These are phyloP conservation scores for Epinotia demarniana DNA, from an alignment of 2,888 invertebrate species.

Conservation along the genomic window DNA sequence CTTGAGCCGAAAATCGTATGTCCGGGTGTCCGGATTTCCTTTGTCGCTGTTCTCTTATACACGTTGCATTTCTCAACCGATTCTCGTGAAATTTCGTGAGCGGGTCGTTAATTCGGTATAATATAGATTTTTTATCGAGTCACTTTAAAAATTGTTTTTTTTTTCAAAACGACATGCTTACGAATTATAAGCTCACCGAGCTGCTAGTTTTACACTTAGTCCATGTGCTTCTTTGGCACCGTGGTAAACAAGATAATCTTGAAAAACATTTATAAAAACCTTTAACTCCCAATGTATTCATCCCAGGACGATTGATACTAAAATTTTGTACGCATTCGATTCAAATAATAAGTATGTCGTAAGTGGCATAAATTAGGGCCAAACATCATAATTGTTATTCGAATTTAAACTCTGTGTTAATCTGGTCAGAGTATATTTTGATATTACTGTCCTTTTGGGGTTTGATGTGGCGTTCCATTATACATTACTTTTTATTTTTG, in stretches of 20 bases:
- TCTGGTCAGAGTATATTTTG: neutral
- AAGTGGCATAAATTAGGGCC: neutral
- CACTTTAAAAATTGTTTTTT: no score
- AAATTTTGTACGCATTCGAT: slow-evolving; percentile 6
- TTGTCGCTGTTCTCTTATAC: no score
- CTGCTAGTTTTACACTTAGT: no score
- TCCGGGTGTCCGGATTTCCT: no score
- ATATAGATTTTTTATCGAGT: no score
- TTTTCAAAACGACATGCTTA: no score
- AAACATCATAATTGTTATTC: neutral
- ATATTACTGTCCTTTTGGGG: neutral
- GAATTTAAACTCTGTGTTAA: neutral
- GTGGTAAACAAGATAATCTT: neutral
- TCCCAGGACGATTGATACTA: slow-evolving; percentile 9
- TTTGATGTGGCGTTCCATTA: slow-evolving; percentile 7
- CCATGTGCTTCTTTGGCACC: no score
- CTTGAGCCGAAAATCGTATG: no score
- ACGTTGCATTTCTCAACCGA: no score
- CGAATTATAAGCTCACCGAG: no score
- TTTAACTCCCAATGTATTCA: neutral
- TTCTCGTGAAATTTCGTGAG: no score
- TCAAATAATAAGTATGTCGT: slow-evolving; percentile 8
- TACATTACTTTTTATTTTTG: neutral
- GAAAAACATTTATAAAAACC: neutral
- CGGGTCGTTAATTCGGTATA: no score